phyloP scores from a whole-genome alignment of 2,113 vertebrate species.

The Oxyruncus cristatus region DNA sequence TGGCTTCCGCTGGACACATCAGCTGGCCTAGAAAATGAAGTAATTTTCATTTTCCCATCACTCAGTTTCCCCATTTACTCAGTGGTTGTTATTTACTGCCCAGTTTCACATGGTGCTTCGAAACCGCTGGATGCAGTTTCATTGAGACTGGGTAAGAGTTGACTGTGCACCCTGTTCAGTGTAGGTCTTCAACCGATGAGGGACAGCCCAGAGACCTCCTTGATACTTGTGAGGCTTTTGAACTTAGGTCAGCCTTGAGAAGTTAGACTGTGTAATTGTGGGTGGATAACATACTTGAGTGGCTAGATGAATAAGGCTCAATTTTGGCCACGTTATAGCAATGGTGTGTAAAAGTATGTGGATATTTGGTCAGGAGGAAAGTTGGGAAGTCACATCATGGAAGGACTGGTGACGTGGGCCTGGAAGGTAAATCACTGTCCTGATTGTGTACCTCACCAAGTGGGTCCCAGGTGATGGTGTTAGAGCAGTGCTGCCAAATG shows the following conservation, averaged over 20 bases:
- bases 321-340: not conserved
- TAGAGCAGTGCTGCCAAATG: not conserved
- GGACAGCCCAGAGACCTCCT: not conserved
- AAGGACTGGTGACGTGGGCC: not conserved
- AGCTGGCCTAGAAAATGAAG: not conserved
- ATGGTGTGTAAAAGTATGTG: not conserved
- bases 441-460: not conserved
- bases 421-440: not conserved
- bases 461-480: not conserved
- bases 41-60: not conserved
- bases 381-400: not conserved
- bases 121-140: not conserved
- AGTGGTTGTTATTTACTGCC: not conserved
- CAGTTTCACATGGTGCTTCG: not conserved
- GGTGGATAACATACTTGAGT: not conserved
- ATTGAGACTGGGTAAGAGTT: not conserved
- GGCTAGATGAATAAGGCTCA: not conserved
- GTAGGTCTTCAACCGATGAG: not conserved
- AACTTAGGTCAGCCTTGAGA: not conserved
- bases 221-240: not conserved
- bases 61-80: not conserved
- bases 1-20: not conserved
- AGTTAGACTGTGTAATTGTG: not conserved
- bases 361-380: not conserved
- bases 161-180: rapidly evolving